A percentile compares a stretch with the other conserved stretches of the same genome.
Evolutionary conservation across 2,888 invertebrate species (phyloP).

Genomic region (Coleophora deauratella): DNA sequence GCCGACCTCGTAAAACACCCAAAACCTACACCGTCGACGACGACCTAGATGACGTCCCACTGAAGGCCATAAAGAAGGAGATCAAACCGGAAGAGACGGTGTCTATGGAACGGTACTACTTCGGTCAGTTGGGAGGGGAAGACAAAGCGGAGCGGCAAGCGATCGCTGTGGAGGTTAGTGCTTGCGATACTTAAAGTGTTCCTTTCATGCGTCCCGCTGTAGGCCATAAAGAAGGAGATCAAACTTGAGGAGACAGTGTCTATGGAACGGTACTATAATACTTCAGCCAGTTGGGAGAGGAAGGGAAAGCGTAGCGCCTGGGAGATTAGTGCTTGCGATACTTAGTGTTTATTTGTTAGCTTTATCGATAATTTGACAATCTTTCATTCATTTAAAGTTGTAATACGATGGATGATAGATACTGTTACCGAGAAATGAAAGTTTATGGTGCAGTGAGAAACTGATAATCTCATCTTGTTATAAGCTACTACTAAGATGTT

Average conservation of each 20-base stretch:
- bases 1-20: slow-evolving; percentile 43
- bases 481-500: too few species aligned
- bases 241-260: slow-evolving; percentile 66
- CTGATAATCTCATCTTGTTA: too few species aligned
- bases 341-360: too few species aligned
- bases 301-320: slow-evolving; percentile 32
- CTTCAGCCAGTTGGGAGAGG: slow-evolving; percentile 72
- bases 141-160: slow-evolving; percentile 25
- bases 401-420: too few species aligned
- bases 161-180: slow-evolving; percentile 55
- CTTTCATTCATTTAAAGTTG: too few species aligned
- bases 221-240: slow-evolving; percentile 55
- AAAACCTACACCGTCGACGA: slow-evolving; percentile 49
- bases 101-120: slow-evolving; percentile 78
- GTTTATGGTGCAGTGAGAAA: too few species aligned
- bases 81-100: slow-evolving; percentile 58
- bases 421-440: too few species aligned
- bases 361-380: too few species aligned
- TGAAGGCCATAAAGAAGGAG: slow-evolving; percentile 60
- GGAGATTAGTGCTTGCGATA: slow-evolving; percentile 33
- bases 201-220: slow-evolving; percentile 50
- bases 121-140: slow-evolving; percentile 67
- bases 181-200: neutral
- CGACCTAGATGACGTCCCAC: slow-evolving; percentile 51
- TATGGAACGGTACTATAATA: slow-evolving; percentile 78